Base-by-base conservation (phyloP, 2,113 vertebrate genomes). In the Hemicordylus capensis region DNA sequence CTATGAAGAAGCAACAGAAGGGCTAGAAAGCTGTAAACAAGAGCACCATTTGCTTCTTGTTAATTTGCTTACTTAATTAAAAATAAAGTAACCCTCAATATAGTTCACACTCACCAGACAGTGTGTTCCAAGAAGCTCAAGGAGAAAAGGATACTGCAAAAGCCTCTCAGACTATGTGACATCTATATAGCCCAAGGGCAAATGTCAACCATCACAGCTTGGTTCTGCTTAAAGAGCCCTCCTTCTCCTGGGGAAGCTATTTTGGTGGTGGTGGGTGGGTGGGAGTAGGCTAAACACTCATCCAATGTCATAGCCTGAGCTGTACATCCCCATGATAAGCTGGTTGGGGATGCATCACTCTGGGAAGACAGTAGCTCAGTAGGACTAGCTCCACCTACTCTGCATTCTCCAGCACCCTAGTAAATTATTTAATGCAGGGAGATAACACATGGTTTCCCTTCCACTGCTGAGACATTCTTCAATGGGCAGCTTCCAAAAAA, bases 51-150 rank as follows among this genome's bases (percentile, higher is more conserved):
- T 80, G 11, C 3, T 82, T 88, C 84, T 44, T 44, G 80, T 87
- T 88, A 9, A 86, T 86, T 84, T 72, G 0, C 1, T 88, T 81
- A 9, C 14, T 80, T 83, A 87, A 79, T 44, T 81, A 54, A 82
- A 81, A 17, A 79, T 63, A 56, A 82, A 80, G 2, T 89, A 61
- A 83, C 34, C 2, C 22, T 79, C 69, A 61, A 76, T 34, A 44
- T 34, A 59, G 12, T 24, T 86, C 14, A 56, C 4, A 37, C 9
- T 90, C 80, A n/a, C 87, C 82, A 82, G 76, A 56, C 0, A 26
- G 44, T 1, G 0, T 9, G 64, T 64, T 69, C 74, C 34, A 66
- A 54, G 28, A 80, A 86, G 66, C 3, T 0, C 1, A 44, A 80
- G 59, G 20, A 76, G 26, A 76, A 78, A 39, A 7, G n/a, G 2